Conservation (phyloP, 2,797 vertebrate species). For the Scolopax bukidnonensis region DNA sequence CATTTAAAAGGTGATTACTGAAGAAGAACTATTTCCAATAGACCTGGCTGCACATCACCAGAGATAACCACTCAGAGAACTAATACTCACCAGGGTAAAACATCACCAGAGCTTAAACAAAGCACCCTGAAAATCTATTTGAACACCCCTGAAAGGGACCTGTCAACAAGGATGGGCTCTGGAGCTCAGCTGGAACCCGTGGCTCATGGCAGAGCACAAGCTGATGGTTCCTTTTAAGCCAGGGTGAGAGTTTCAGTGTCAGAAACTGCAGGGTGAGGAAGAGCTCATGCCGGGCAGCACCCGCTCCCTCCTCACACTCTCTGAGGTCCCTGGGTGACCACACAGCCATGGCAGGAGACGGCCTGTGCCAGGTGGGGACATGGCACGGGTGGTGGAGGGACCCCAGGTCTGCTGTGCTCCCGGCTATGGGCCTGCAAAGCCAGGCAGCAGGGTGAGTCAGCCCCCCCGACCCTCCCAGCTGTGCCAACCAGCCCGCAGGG, state of each 20-base stretch:
- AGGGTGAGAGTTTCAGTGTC: not conserved
- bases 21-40: not conserved
- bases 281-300: no score
- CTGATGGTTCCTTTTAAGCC: not conserved
- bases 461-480: accelerated
- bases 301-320: accelerated
- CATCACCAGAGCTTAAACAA: not conserved
- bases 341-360: accelerated
- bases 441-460: not conserved
- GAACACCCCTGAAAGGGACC: not conserved
- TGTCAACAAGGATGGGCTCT: not conserved
- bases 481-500: accelerated
- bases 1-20: not conserved
- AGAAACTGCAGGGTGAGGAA: not conserved
- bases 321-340: accelerated
- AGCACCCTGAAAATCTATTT: not conserved
- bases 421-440: accelerated
- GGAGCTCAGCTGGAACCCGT: not conserved
- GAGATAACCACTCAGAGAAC: not conserved
- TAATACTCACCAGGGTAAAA: not conserved
- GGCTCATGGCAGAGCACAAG: no score
- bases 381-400: accelerated
- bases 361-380: not conserved
- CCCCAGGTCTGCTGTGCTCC: not conserved
- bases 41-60: not conserved